These are phyloP conservation scores for Abscondita cerata DNA, from an alignment of 2,888 invertebrate genomes.

Conservation along the genomic window DNA sequence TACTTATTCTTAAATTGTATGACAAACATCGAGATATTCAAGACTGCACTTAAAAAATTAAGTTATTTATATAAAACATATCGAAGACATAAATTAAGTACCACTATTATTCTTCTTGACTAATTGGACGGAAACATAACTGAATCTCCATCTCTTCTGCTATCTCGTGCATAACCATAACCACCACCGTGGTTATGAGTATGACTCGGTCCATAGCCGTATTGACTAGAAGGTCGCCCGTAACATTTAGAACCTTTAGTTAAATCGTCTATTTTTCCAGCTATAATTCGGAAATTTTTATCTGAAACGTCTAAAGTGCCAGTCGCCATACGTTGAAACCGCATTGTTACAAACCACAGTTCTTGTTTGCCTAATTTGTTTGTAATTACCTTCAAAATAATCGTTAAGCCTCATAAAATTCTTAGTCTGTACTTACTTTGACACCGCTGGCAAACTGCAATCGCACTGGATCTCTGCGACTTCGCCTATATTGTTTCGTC, in stretches of 20 bases:
- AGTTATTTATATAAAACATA: no score
- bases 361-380: slow-evolving; percentile 67
- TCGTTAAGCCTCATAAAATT: no score
- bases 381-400: slow-evolving; percentile 62
- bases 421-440: slow-evolving; percentile 64
- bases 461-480: slow-evolving; percentile 65
- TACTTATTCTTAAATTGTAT: no score
- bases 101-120: no score
- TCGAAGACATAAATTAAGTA: no score
- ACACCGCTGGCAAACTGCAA: slow-evolving; percentile 78
- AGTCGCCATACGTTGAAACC: slow-evolving; percentile 73
- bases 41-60: no score
- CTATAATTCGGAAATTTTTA: slow-evolving; percentile 75
- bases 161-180: slow-evolving; percentile 8
- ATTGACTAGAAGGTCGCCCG: neutral
- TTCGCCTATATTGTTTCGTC: slow-evolving; percentile 63
- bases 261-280: slow-evolving; percentile 65
- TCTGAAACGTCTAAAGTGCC: slow-evolving; percentile 63
- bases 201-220: neutral
- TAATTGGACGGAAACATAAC: neutral
- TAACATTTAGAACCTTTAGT: slow-evolving; percentile 65
- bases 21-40: no score
- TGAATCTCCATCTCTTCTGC: neutral
- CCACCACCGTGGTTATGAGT: slow-evolving; percentile 7
- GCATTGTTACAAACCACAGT: slow-evolving; percentile 71